Evolutionary conservation across 2,113 vertebrate species (phyloP).

Genomic region (Danio rerio): DNA sequence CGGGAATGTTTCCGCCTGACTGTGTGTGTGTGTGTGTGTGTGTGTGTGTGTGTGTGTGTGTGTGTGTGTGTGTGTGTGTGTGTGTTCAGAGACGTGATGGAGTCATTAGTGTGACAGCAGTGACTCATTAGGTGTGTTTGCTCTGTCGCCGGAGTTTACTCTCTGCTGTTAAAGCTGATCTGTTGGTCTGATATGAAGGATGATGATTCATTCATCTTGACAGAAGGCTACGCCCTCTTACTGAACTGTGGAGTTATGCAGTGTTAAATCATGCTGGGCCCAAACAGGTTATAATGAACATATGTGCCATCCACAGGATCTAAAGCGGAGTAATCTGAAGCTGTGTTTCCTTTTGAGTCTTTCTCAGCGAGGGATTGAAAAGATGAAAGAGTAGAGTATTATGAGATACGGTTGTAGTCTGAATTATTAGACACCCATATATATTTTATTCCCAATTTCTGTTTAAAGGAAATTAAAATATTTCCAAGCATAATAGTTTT

Average conservation of each 20-base stretch:
- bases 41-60: too few relatives aligned
- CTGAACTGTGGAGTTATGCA: background rate
- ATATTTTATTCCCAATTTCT: too few relatives aligned
- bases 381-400: too few relatives aligned
- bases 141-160: slow-evolving; percentile 2
- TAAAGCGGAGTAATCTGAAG: background rate
- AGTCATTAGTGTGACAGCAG: slow-evolving; percentile 13
- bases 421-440: too few relatives aligned
- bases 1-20: slow-evolving; percentile 10
- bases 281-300: background rate
- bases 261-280: background rate
- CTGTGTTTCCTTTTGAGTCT: background rate
- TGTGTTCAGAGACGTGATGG: background rate
- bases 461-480: too few relatives aligned
- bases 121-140: slow-evolving; percentile 25
- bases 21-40: too few relatives aligned
- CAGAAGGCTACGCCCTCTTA: background rate
- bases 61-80: too few relatives aligned
- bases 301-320: background rate
- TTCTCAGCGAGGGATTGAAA: background rate
- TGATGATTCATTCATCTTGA: background rate
- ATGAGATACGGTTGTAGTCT: background rate
- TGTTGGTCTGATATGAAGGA: slow-evolving; percentile 7
- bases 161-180: slow-evolving; percentile 1
- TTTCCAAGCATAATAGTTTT: too few relatives aligned